Evolutionary conservation across 2,113 vertebrate genomes (phyloP).

Genomic region (Psilopsiagon aurifrons): DNA sequence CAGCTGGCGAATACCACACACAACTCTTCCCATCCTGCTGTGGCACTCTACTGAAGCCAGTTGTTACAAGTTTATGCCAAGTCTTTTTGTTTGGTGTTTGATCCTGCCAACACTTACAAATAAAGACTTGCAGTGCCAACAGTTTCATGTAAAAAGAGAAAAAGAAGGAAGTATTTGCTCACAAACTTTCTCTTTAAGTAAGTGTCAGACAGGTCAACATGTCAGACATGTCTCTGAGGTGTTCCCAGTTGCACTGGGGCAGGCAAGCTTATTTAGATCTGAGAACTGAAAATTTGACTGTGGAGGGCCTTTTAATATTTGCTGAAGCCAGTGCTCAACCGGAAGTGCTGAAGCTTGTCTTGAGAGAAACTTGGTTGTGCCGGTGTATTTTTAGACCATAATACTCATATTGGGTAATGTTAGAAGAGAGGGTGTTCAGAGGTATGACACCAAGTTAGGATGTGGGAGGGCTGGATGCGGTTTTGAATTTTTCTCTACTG

Average conservation of each 20-base stretch:
- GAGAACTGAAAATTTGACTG: background rate
- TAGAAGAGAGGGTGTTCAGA: background rate
- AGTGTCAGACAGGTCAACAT: constrained; percentile 14
- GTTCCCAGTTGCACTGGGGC: background rate
- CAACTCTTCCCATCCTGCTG: background rate
- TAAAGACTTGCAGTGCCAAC: background rate
- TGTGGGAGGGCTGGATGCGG: background rate
- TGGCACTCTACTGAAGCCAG: background rate
- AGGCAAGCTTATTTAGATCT: background rate
- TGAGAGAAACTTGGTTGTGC: background rate
- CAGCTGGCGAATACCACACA: background rate
- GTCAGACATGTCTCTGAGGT: background rate
- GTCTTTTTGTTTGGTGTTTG: background rate
- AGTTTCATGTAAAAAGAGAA: background rate
- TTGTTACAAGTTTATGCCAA: background rate
- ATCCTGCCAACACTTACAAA: background rate
- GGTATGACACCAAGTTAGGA: background rate
- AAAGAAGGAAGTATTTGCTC: background rate
- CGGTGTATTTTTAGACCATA: background rate
- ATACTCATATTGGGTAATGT: background rate
- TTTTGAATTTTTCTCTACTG: background rate
- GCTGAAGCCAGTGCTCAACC: background rate
- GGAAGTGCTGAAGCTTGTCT: background rate
- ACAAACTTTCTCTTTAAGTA: background rate
- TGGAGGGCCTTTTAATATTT: background rate